Evolutionary conservation across 37 sponge, comb jelly and placozoan species (phyloP).

Genomic region (Eunapius fragilis): DNA sequence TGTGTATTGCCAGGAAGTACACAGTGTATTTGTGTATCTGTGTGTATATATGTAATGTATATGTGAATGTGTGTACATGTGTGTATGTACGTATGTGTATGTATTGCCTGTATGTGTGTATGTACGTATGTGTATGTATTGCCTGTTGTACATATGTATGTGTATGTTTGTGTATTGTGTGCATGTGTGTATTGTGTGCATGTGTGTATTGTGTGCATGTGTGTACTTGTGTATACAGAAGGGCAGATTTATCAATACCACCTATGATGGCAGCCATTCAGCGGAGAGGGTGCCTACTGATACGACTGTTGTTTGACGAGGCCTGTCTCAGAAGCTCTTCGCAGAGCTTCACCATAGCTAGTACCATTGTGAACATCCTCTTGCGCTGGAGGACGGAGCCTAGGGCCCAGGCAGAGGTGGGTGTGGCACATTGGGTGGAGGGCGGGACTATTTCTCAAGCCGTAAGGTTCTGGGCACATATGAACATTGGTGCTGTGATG

Average conservation of each 20-base stretch:
- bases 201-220: background rate
- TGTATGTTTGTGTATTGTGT: background rate
- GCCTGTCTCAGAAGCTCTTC: slow-evolving; percentile 9
- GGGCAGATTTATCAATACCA: too few species aligned
- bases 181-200: background rate
- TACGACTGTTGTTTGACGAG: slow-evolving; percentile 15
- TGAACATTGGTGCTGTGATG: too few species aligned
- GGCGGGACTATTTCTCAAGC: too few species aligned
- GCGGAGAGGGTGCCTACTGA: slow-evolving; percentile 49
- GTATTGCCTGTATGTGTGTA: slow-evolving; percentile 9
- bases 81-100: background rate
- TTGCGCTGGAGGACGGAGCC: slow-evolving; percentile 11
- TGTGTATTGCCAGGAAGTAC: background rate
- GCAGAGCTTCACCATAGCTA: slow-evolving; percentile 18
- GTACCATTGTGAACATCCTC: slow-evolving; percentile 23
- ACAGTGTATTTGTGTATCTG: background rate
- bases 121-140: background rate
- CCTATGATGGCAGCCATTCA: slow-evolving; percentile 35
- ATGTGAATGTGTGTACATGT: background rate
- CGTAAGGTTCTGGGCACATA: too few species aligned
- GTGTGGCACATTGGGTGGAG: background rate
- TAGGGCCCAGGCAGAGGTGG: slow-evolving; percentile 39
- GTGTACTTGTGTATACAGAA: background rate
- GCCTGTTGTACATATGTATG: background rate
- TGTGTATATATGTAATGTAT: background rate